Conservation (phyloP, 2,888 invertebrate species). For the Tinea trinotella region DNA sequence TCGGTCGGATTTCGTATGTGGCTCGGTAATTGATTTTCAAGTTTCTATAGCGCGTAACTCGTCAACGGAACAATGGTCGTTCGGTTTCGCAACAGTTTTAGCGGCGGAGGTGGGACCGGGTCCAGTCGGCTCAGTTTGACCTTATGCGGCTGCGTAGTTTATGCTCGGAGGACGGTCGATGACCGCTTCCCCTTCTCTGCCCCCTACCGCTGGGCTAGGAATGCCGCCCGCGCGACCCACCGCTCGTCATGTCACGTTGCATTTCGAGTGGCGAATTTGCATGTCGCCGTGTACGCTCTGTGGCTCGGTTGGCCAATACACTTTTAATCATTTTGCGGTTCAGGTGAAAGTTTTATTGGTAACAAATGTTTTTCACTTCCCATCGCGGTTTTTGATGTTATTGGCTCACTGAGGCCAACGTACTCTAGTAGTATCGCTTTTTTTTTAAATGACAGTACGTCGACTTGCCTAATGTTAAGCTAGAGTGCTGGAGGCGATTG, state of each 20-base stretch:
- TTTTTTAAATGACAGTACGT: not conserved
- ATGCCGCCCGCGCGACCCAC: conserved; percentile 36
- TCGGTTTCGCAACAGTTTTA: conserved; percentile 45
- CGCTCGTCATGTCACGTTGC: conserved; percentile 57
- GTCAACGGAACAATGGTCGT: conserved; percentile 45
- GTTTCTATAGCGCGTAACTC: conserved; percentile 24
- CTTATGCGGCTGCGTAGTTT: conserved; percentile 68
- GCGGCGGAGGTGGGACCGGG: conserved; percentile 24
- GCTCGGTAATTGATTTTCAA: conserved; percentile 53
- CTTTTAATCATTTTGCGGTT: conserved; percentile 27
- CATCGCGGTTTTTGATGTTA: conserved; percentile 33
- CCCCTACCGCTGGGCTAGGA: conserved; percentile 40
- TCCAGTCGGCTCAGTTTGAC: conserved; percentile 40
- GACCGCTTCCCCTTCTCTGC: conserved; percentile 44
- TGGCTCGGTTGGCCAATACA: conserved; percentile 29
- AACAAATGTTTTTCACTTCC: not conserved
- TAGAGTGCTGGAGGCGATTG: too few relatives aligned
- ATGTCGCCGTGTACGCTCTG: conserved; percentile 40
- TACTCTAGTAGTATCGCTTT: not conserved
- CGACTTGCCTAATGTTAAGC: too few relatives aligned
- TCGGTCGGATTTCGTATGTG: conserved; percentile 41
- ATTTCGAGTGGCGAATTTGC: conserved; percentile 62
- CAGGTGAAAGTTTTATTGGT: conserved; percentile 34
- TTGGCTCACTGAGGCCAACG: conserved; percentile 20
- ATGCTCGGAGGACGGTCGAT: conserved; percentile 63